A percentile compares a stretch with the other conserved stretches of the same genome.
phyloP scores from a whole-genome alignment of 1,140 invertebrate genomes.

The Macrotrachela quadricornifera region DNA sequence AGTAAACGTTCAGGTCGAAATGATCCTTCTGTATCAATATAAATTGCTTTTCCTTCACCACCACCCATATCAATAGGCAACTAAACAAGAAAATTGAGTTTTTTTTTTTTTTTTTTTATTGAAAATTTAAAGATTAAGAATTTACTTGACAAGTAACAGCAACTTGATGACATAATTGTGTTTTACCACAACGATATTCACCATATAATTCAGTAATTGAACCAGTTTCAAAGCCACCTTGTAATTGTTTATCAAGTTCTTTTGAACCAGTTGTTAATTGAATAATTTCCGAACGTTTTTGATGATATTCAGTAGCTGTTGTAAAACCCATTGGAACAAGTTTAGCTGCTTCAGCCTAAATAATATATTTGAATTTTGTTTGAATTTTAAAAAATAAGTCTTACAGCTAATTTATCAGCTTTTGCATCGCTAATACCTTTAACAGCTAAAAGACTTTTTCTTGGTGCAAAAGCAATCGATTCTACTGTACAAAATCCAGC shows the following conservation, averaged over 20 bases:
- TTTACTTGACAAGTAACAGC: slow-evolving; percentile 85
- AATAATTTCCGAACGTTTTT: slow-evolving; percentile 48
- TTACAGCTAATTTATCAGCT: slow-evolving; percentile 72
- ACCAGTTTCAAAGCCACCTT: slow-evolving; percentile 83
- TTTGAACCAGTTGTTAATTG: slow-evolving; percentile 69
- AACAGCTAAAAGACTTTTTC: slow-evolving; percentile 63
- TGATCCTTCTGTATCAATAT: slow-evolving; percentile 91
- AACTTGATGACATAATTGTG: slow-evolving; percentile 84
- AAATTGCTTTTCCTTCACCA: slow-evolving; percentile 93
- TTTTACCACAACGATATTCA: slow-evolving; percentile 93
- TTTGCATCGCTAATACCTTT: slow-evolving; percentile 94
- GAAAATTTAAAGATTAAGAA: not conserved
- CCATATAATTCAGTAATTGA: slow-evolving; percentile 99
- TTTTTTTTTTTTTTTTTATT: no score
- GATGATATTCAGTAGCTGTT: slow-evolving; percentile 80
- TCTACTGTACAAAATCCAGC: slow-evolving; percentile 83
- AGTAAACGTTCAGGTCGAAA: slow-evolving; percentile 47
- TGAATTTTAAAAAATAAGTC: slow-evolving; percentile 9
- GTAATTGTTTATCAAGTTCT: slow-evolving; percentile 68
- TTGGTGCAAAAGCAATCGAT: slow-evolving; percentile 75
- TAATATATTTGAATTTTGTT: not conserved
- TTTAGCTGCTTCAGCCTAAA: slow-evolving; percentile 58
- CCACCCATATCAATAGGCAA: slow-evolving; percentile 81
- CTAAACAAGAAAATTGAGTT: slow-evolving; percentile 27
- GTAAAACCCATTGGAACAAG: slow-evolving; percentile 94